Percentiles rank a stretch among this genome's conserved stretches.
These are phyloP conservation scores for Drosophila birchii DNA, from an alignment of 2,888 invertebrate genomes.

Conservation along the genomic window DNA sequence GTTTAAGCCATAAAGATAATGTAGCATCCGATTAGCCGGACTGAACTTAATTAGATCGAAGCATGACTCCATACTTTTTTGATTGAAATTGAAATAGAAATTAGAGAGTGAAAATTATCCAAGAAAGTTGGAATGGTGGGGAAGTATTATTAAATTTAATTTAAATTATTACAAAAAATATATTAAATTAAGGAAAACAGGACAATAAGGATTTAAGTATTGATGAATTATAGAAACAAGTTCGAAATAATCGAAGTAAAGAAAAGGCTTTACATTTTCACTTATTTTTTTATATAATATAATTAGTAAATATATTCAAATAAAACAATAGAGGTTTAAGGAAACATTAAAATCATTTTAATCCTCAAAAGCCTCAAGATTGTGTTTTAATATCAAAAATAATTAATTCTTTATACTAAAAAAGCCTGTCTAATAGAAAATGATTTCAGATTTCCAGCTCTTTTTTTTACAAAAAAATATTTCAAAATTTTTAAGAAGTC, in stretches of 20 bases:
- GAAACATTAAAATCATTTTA: neutral
- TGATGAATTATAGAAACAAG: neutral
- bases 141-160: neutral
- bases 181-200: neutral
- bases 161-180: neutral
- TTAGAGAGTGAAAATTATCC: conserved; percentile 1
- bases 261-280: neutral
- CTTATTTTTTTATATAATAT: neutral
- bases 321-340: neutral
- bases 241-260: neutral
- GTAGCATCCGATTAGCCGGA: conserved; percentile 22
- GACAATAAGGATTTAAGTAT: neutral
- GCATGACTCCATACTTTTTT: conserved; percentile 27
- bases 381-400: neutral
- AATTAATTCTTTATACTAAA: neutral
- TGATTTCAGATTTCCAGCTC: neutral
- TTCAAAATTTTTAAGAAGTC: too few relatives aligned
- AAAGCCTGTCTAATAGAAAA: neutral
- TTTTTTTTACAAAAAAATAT: too few relatives aligned
- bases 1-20: conserved; percentile 28
- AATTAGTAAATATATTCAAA: neutral
- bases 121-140: neutral
- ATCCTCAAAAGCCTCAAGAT: neutral
- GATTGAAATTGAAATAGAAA: conserved; percentile 23
- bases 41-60: conserved; percentile 37